Conservation (phyloP, 2,888 invertebrate species). For the Eulithis prunata region DNA sequence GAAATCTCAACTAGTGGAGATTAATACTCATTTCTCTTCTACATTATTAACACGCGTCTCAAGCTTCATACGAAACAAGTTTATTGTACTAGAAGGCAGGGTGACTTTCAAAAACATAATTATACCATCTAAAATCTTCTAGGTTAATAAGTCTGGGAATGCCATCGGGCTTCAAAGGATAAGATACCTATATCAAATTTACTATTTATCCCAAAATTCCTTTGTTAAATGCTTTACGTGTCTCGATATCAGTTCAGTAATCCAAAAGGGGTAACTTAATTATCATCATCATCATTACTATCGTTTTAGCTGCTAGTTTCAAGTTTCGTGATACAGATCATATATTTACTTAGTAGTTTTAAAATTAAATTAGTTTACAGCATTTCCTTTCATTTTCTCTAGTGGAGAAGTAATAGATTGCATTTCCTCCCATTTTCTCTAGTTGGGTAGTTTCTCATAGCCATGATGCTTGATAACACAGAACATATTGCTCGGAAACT, state of each 20-base stretch:
- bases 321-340: too few species aligned
- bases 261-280: neutral
- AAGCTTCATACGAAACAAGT: neutral
- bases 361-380: too few species aligned
- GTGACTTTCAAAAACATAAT: conserved; percentile 22
- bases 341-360: too few species aligned
- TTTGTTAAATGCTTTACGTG: too few species aligned
- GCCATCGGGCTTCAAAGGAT: conserved; percentile 3
- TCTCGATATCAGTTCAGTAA: neutral
- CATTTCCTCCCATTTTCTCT: neutral
- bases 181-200: conserved; percentile 14
- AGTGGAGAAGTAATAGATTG: neutral
- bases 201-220: neutral
- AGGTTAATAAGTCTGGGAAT: conserved; percentile 21
- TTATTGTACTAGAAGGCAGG: conserved; percentile 6
- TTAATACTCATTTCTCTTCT: too few species aligned
- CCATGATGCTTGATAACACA: conserved; percentile 11
- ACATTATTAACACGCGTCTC: neutral
- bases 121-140: conserved; percentile 11
- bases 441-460: conserved; percentile 1
- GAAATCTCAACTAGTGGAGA: too few species aligned
- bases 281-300: neutral
- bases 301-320: too few species aligned
- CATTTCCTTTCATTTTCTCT: too few species aligned
- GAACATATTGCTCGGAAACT: conserved; percentile 3